phyloP scores from a whole-genome alignment of 2,797 vertebrate genomes.

The Tragelaphus eurycerus region DNA sequence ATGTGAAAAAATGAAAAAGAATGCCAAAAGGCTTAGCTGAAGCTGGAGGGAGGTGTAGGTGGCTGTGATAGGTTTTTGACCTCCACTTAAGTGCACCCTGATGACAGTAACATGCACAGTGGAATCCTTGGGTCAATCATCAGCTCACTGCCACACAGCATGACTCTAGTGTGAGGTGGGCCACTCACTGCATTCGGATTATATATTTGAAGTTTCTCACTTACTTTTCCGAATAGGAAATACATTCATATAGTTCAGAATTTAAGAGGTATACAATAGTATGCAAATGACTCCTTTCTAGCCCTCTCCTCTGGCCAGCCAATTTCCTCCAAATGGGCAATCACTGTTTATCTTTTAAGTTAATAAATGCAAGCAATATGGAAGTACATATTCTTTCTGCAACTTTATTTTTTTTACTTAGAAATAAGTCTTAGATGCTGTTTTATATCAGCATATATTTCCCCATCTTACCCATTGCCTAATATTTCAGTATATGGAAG shows the following conservation, averaged over 20 bases:
- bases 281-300: neutral
- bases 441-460: neutral
- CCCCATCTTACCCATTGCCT: neutral
- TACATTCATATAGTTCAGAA: neutral
- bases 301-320: neutral
- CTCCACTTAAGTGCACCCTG: neutral
- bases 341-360: neutral
- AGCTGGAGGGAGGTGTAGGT: conserved; percentile 60
- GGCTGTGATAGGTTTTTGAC: conserved; percentile 63
- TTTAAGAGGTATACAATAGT: neutral
- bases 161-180: neutral
- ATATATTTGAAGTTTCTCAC: neutral
- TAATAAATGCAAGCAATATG: neutral
- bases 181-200: neutral
- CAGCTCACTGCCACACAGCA: neutral
- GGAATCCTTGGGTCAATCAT: neutral
- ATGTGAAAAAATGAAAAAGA: conserved; percentile 74
- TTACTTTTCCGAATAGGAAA: neutral
- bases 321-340: neutral
- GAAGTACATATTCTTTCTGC: neutral
- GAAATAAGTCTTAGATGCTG: neutral
- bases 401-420: neutral
- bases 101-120: conserved; percentile 1
- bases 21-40: conserved; percentile 58
- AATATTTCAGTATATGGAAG: neutral